Evolutionary conservation across 2,888 invertebrate genomes (phyloP), one percentile per base, ranked within the genome.

Genomic region (Meiosimyza decipiens): DNA sequence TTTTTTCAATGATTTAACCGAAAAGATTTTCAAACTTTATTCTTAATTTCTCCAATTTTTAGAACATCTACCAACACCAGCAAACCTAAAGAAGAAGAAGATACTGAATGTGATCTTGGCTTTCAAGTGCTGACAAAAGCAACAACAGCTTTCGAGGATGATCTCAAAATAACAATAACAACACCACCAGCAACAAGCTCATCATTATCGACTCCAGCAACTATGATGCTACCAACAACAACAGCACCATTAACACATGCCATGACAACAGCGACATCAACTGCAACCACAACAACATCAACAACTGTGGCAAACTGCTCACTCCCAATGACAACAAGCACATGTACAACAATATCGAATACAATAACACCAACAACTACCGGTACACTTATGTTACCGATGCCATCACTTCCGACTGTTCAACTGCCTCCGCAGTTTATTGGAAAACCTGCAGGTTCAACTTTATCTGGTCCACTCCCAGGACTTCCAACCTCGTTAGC

Each of bases 91-190:
- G 85, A 85, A 59, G 85, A 85, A 54, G 86, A 84, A n/a, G 85
- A 84, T 65, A 82, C 79, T 1, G 86, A 86, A 51, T 83, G 85
- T 59, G 86, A 86, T 75, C 82, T 85, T 71, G 86, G 86, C 16
- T 86, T 80, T 62, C 86, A 86, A 71, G 84, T 85, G 28, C 70
- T 86, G 52, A 81, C 86, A 57, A 85, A 86, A 78, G 82, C 79
- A 0, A 77, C 79, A 11, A 74, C 74, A 15, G 62, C 76, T 33
- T 73, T 76, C 22, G 85, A 84, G 16, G 85, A 84, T 28, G 82
- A 82, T 49, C 71, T 82, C 5, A 83, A 83, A 64, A 79, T 83
- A 11, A 77, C 78, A 54, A 79, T 80, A 50, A 49, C 70, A 55
- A 51, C 75, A 13, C 68, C 74, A 49, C 16, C 73, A 49, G 57